phyloP scores from a whole-genome alignment of 2,113 vertebrate genomes.

The Eulacestoma nigropectus region DNA sequence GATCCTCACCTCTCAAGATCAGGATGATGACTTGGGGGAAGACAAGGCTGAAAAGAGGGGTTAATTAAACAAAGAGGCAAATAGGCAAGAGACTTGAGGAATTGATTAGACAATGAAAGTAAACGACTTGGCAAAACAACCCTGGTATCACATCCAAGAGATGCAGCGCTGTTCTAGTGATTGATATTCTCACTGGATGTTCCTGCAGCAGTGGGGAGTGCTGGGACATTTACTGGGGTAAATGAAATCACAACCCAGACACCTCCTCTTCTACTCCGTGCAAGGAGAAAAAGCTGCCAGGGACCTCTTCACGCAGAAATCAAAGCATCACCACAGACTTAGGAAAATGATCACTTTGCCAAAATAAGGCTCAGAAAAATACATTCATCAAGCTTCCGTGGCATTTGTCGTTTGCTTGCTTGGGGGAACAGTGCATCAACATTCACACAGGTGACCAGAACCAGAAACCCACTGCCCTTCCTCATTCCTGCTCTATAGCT shows the following conservation, averaged over 20 bases:
- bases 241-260: neutral
- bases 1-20: neutral
- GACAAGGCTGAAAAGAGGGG: neutral
- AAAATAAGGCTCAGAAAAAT: neutral
- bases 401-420: neutral
- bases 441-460: neutral
- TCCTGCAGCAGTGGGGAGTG: neutral
- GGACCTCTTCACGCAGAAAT: neutral
- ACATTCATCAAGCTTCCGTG: neutral
- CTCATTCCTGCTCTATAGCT: neutral
- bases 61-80: constrained; percentile 62
- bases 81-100: constrained; percentile 33
- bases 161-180: neutral
- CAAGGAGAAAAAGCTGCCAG: neutral
- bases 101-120: constrained; percentile 55
- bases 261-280: neutral
- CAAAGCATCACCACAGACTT: neutral
- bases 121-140: constrained; percentile 41
- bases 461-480: neutral
- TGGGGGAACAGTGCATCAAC: neutral
- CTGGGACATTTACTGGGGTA: neutral
- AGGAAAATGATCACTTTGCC: neutral
- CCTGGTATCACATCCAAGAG: neutral
- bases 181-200: neutral
- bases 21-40: neutral